Evolutionary conservation across 2,888 invertebrate species (phyloP).

Genomic region (Cancer borealis): DNA sequence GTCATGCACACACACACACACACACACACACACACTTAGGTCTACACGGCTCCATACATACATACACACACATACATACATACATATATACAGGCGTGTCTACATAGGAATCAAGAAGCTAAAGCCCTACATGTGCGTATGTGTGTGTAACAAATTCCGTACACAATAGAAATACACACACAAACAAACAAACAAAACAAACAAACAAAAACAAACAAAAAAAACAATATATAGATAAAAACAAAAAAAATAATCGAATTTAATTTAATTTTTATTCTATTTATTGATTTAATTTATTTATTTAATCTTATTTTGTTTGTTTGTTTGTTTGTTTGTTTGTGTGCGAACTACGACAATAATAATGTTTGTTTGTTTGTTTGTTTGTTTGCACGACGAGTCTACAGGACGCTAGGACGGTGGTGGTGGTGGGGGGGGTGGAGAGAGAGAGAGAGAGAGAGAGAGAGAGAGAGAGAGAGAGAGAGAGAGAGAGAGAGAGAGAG

Average conservation of each 20-base stretch:
- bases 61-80: no score
- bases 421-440: not conserved
- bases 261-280: no score
- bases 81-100: not conserved
- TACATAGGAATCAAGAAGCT: not conserved
- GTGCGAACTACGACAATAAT: no score
- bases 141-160: slow-evolving; percentile 3
- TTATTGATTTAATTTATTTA: not conserved
- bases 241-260: not conserved
- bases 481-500: no score
- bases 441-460: no score
- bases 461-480: no score
- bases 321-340: not conserved
- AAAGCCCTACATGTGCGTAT: not conserved
- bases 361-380: not conserved
- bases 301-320: not conserved
- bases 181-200: not conserved
- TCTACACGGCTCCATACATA: no score
- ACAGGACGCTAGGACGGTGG: no score
- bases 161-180: not conserved
- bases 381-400: not conserved
- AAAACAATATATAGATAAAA: not conserved
- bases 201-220: not conserved
- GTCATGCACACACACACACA: no score
- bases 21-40: no score